phyloP scores from a whole-genome alignment of 2,888 invertebrate genomes.

The Polia nebulosa region DNA sequence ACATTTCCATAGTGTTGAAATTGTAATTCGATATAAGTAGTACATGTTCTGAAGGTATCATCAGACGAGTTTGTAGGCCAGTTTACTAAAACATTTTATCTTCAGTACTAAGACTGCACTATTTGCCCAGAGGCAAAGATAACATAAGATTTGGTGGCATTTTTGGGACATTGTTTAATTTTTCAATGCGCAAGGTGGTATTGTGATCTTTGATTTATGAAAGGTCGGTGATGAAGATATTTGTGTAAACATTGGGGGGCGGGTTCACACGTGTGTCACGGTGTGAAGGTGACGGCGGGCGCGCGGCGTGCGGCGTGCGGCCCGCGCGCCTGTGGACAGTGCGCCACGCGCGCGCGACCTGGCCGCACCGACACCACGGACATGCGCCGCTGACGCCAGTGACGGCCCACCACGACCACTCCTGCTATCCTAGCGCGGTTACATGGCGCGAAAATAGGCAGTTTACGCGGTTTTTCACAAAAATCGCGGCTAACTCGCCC shows the following conservation, averaged over 20 bases:
- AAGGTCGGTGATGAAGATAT: slow-evolving; percentile 71
- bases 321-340: slow-evolving; percentile 78
- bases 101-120: too few relatives aligned
- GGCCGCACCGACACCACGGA: slow-evolving; percentile 79
- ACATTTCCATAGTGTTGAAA: slow-evolving; percentile 44
- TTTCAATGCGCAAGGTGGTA: slow-evolving; percentile 28
- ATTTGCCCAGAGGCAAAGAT: slow-evolving; percentile 29
- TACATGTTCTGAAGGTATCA: slow-evolving; percentile 28
- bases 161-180: slow-evolving; percentile 26
- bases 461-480: slow-evolving; percentile 75
- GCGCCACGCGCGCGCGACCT: slow-evolving; percentile 85
- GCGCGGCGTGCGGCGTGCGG: slow-evolving; percentile 20
- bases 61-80: slow-evolving; percentile 51
- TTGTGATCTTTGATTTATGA: slow-evolving; percentile 59
- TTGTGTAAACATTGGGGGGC: slow-evolving; percentile 72
- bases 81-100: slow-evolving; percentile 54
- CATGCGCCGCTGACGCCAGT: slow-evolving; percentile 75
- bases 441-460: slow-evolving; percentile 76
- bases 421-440: slow-evolving; percentile 64
- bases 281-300: slow-evolving; percentile 74
- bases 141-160: slow-evolving; percentile 26
- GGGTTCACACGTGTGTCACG: slow-evolving; percentile 69
- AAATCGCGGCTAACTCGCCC: slow-evolving; percentile 75
- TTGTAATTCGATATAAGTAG: slow-evolving; percentile 44
- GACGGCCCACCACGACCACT: slow-evolving; percentile 50